Percentiles rank a stretch among this genome's conserved stretches.
These are phyloP conservation scores for Thymelicus lineola DNA, from an alignment of 2,888 invertebrate genomes.

Conservation along the genomic window DNA sequence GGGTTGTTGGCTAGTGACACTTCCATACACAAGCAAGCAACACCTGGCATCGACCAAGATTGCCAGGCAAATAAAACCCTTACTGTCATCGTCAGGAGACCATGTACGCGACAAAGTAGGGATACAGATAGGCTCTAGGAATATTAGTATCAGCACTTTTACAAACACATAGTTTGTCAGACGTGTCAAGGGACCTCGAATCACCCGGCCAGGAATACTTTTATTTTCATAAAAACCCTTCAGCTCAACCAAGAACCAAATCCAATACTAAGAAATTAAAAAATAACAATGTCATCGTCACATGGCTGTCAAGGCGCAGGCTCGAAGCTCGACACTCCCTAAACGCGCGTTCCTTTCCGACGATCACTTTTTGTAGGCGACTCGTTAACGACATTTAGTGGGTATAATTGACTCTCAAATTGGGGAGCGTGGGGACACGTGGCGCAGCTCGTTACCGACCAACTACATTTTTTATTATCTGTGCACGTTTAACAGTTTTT, in stretches of 20 bases:
- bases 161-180: too few relatives aligned
- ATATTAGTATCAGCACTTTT: too few relatives aligned
- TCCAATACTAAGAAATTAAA: conserved; percentile 18
- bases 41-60: too few relatives aligned
- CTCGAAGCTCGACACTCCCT: not conserved
- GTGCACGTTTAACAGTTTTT: conserved; percentile 22
- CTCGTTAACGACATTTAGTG: conserved; percentile 52
- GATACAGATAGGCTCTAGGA: too few relatives aligned
- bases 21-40: too few relatives aligned
- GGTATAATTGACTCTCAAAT: conserved; percentile 58
- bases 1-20: too few relatives aligned
- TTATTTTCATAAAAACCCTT: too few relatives aligned
- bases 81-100: too few relatives aligned
- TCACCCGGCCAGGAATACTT: too few relatives aligned
- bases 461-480: conserved; percentile 17
- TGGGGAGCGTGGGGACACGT: conserved; percentile 39
- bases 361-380: conserved; percentile 44
- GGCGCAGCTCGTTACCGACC: conserved; percentile 16
- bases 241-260: not conserved
- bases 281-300: conserved; percentile 16
- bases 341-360: conserved; percentile 10
- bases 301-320: not conserved
- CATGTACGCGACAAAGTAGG: too few relatives aligned
- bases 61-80: too few relatives aligned
- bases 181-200: too few relatives aligned